phyloP scores from a whole-genome alignment of 2,888 invertebrate genomes.

The Lepidochrysops patricia region DNA sequence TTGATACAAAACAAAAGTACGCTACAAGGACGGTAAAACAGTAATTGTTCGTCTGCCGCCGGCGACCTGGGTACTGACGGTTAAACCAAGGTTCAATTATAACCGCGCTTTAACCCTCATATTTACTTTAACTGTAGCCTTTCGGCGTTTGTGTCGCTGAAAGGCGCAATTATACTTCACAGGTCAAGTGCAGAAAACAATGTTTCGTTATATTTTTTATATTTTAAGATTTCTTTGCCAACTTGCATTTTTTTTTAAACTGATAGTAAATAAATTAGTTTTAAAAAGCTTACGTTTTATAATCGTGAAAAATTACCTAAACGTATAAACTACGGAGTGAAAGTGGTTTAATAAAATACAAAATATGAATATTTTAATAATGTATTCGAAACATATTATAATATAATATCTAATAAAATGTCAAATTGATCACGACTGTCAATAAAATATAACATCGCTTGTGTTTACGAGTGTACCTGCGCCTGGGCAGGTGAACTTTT shows the following conservation, averaged over 20 bases:
- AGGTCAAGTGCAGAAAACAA: not conserved
- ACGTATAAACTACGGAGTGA: not conserved
- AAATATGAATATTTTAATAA: no score
- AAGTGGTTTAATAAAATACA: not conserved
- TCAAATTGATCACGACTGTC: not conserved
- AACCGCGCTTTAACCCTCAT: not conserved
- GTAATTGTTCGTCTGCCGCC: not conserved
- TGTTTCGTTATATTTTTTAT: no score
- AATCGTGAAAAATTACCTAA: no score
- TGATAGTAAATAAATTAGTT: no score
- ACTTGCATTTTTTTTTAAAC: no score
- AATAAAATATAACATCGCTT: slow-evolving; percentile 15
- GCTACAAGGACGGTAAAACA: not conserved
- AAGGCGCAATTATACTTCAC: not conserved
- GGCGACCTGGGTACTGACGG: not conserved
- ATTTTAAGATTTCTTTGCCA: no score
- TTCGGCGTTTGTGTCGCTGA: not conserved
- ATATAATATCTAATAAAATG: not conserved
- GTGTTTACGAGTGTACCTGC: slow-evolving; percentile 25
- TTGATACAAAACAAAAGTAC: not conserved
- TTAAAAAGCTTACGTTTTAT: no score
- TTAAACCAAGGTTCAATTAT: slow-evolving; percentile 4
- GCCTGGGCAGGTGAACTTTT: slow-evolving; percentile 44
- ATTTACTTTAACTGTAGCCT: not conserved
- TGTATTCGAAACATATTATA: not conserved